Base-by-base conservation (phyloP, 1,140 invertebrate genomes). In the Lepidurus arcticus region DNA sequence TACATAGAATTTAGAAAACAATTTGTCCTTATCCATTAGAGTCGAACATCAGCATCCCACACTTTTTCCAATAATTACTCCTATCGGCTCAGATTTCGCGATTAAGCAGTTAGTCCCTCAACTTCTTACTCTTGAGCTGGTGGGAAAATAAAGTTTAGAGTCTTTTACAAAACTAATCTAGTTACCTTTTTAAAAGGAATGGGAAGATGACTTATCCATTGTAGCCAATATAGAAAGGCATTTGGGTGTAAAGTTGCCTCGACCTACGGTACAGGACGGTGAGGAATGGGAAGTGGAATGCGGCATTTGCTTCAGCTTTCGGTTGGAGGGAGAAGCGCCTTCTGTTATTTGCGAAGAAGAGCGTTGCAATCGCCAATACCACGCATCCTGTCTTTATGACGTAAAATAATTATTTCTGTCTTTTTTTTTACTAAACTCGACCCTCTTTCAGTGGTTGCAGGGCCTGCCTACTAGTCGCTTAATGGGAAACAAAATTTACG, bases 261-360 rank as follows among this genome's bases (percentile, higher is more conserved):
- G 24, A 10, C 43, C 43, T n/a, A 13, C 42, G 10, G 43, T 24
- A 45, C 24, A 26, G 42, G 26, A 47, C 75, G 43, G 9, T 9
- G 34, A 42, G 13, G 16, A 34, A 5, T 44, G 7, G 10, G 75
- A 76, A 21, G 42, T 76, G 3, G 26, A 44, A 13, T 76, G 75
- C 75, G 75, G 75, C 4, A 76, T 76, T 76, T 76, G 75, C 42
- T 76, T 45, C 16, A 44, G 43, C 13, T 45, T 47, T 44, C 75
- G 75, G 0, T 24, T 76, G 13, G 75, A 76, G 24, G 75, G 47
- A 34, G 75, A 76, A 76, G 43, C 43, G 21, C 75, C 75, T 34
- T 76, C 75, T 44, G 43, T 45, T 16, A 45, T 47, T 10, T 76
- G 75, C 26, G 75, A 76, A 44, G 47, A 76, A 7, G n/a, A 75